Evolutionary conservation across 2,888 invertebrate genomes (phyloP).

Genomic region (Spisula subtruncata): DNA sequence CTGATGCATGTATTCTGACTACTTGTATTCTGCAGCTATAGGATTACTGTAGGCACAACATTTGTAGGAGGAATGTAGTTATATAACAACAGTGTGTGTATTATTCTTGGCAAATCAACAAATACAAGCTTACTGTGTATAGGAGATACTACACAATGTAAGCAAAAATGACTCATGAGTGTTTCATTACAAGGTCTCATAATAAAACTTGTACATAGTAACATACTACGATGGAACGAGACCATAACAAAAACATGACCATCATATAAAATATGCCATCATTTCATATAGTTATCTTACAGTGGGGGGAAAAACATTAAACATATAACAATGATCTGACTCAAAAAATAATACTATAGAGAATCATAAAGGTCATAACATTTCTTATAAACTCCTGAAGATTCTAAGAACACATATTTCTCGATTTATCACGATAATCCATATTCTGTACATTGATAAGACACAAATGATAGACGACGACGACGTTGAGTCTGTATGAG

Average conservation of each 20-base stretch:
- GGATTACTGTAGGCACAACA: conserved; percentile 12
- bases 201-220: neutral
- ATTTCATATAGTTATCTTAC: conserved; percentile 21
- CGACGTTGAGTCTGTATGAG: conserved; percentile 18
- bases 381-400: conserved; percentile 32
- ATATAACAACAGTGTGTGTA: neutral
- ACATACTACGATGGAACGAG: conserved; percentile 7
- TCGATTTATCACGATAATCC: conserved; percentile 26
- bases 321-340: conserved; percentile 28
- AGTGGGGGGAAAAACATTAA: neutral
- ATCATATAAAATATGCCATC: conserved; percentile 26
- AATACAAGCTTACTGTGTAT: neutral
- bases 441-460: conserved; percentile 37
- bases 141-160: neutral
- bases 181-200: neutral
- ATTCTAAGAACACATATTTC: conserved; percentile 42
- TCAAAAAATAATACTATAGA: conserved; percentile 48
- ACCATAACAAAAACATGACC: conserved; percentile 1
- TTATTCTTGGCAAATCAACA: neutral
- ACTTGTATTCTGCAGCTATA: neutral
- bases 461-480: conserved; percentile 34
- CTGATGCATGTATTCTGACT: neutral
- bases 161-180: neutral
- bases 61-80: neutral
- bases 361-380: conserved; percentile 29